A percentile compares a stretch with the other conserved stretches of the same genome.
These are phyloP conservation scores for Melanogrammus aeglefinus DNA, from an alignment of 2,797 vertebrate species.

Conservation along the genomic window DNA sequence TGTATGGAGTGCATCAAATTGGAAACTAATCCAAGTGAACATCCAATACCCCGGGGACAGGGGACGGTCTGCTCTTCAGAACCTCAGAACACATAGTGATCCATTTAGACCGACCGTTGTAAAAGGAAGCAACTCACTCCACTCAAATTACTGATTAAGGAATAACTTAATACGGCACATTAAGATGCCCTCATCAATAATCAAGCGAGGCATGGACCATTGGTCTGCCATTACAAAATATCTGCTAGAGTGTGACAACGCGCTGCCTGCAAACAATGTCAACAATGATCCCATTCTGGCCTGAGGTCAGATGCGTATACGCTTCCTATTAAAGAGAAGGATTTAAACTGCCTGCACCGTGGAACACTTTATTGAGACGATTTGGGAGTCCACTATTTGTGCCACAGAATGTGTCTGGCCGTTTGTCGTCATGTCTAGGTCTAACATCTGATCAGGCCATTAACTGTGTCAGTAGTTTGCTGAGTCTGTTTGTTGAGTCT, in stretches of 20 bases:
- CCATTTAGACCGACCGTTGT: constrained; percentile 28
- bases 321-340: background rate
- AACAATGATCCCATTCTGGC: background rate
- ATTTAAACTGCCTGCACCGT: background rate
- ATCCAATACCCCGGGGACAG: background rate
- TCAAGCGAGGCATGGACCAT: constrained; percentile 11
- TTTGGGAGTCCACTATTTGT: background rate
- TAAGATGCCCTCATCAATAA: constrained; percentile 33
- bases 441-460: background rate
- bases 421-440: background rate
- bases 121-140: constrained; percentile 11
- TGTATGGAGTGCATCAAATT: too few relatives aligned
- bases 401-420: background rate
- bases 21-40: background rate
- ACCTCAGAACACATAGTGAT: background rate
- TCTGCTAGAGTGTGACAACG: constrained; percentile 17
- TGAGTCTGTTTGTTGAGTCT: background rate
- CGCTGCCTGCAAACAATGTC: background rate
- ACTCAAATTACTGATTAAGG: constrained; percentile 35
- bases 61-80: background rate
- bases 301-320: background rate
- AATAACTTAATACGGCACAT: constrained; percentile 24
- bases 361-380: background rate
- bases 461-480: background rate
- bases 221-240: constrained; percentile 8